Base-by-base conservation (phyloP, 2,113 vertebrate genomes). In the Varanus salvator region DNA sequence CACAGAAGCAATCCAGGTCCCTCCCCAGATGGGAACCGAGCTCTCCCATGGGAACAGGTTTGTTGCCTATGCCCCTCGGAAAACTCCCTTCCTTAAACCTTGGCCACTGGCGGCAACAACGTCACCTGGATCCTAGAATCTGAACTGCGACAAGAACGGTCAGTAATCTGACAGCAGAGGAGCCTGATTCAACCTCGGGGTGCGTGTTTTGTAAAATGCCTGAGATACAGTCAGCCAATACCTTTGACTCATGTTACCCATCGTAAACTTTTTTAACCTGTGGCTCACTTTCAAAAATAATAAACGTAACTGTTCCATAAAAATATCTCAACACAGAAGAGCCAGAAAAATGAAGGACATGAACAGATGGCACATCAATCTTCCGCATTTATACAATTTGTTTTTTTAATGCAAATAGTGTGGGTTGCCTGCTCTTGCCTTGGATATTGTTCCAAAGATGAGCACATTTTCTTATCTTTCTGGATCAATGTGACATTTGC, bases 401-500 rank as follows among this genome's bases (percentile, higher is more conserved):
- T 97, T 87, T 87, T 98, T 97, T 98, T 97, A 98, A 98, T 97
- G 97, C 97, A 98, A 97, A 98, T 98, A 97, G 97, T 97, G 97
- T 97, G 97, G 96, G 97, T 97, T 97, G 97, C 97, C 95, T 97
- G 97, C 97, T 97, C 97, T 96, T 96, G 97, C 97, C 96, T 97
- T 97, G 96, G 96, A 97, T 98, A 97, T 97, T 97, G 97, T 97
- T 98, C 97, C 97, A 98, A 97, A 97, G 97, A 98, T 95, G 96
- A 97, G 96, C 97, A 97, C 97, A 97, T 97, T 97, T 98, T 97
- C 97, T 98, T 98, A 98, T 98, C 97, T 97, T 97, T 97, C 97
- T 97, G 96, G 96, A 98, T 98, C 98, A 98, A 98, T 98, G 97
- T 98, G 98, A 98, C 97, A 98, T 98, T 98, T 97, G 97, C 97